Base-by-base conservation (phyloP, 2,797 vertebrate species). In the Chaunax sp. region DNA sequence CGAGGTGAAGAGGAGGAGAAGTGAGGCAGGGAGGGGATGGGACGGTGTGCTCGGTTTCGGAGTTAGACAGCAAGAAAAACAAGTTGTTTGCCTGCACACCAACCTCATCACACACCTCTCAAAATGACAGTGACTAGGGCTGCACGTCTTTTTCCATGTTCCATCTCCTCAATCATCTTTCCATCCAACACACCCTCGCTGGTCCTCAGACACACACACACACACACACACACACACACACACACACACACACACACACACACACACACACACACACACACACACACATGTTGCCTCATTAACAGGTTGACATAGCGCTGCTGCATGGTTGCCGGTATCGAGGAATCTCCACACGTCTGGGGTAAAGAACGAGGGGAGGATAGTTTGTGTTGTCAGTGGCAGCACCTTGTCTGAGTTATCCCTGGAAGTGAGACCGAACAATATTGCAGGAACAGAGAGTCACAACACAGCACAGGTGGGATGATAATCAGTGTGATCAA, bases 251-350 rank as follows among this genome's bases (percentile, higher is more conserved):
- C 53, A 57, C 69, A 55, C 61, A 26, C 49, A 50, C 35, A 37
- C 58, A 64, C 2, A 66, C 53, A 57, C 69, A 55, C 61, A 26
- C 49, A 50, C 35, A 37, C 56, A 46, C 58, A 19, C 61, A 62
- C 60, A 50, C 26, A 63, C 58, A 45, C 62, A 13, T 13, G 15
- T 69, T 83, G 61, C 78, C 75, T 70, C 64, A 76, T 85, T 89
- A 90, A 90, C 83, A 89, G 86, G 84, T 90, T 92, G 88, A 90
- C 88, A 89, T 84, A 87, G 89, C 65, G 45, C 64, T 68, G 74
- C 72, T 50, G 57, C 86, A 57, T 78, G 84, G 85, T 83, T 84
- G 86, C 80, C 84, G 83, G 68, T 82, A 66, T 87, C 87, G 83
- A 86, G 79, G 80, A 85, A 90, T 89, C 80, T 86, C 72, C 72